These are phyloP conservation scores for Erebia palarica DNA, from an alignment of 2,888 invertebrate genomes.

Conservation along the genomic window DNA sequence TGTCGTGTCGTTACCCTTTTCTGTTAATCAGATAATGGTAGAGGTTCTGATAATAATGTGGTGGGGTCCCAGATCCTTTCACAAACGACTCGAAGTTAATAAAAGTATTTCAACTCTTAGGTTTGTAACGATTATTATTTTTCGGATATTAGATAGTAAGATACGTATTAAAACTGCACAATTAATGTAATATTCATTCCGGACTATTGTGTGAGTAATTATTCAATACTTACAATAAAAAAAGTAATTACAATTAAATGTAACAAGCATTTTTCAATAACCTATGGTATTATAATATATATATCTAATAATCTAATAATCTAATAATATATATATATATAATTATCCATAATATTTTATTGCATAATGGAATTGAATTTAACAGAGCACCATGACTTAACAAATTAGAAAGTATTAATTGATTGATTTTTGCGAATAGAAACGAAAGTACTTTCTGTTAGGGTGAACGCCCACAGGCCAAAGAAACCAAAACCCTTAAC, in stretches of 20 bases:
- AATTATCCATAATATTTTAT: conserved; percentile 14
- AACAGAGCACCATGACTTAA: conserved; percentile 21
- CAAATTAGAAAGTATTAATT: conserved; percentile 23
- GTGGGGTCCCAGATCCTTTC: too few relatives aligned
- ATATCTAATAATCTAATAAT: too few relatives aligned
- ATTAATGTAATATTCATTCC: not conserved
- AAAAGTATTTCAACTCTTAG: too few relatives aligned
- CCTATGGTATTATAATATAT: not conserved
- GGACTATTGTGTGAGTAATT: conserved; percentile 6
- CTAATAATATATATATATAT: too few relatives aligned
- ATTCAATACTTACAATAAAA: conserved; percentile 4
- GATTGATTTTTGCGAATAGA: conserved; percentile 7
- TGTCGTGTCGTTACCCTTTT: too few relatives aligned
- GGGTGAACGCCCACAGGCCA: conserved; percentile 2
- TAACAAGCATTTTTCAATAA: not conserved
- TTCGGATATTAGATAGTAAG: too few relatives aligned
- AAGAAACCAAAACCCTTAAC: not conserved
- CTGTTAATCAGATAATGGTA: too few relatives aligned
- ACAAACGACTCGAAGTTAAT: too few relatives aligned
- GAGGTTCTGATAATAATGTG: too few relatives aligned
- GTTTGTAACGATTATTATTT: too few relatives aligned
- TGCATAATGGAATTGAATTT: conserved; percentile 18
- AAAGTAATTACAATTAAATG: not conserved
- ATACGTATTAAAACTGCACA: not conserved
- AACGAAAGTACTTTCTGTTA: conserved; percentile 15